Evolutionary conservation across 2,113 vertebrate genomes (phyloP).

Genomic region (Daboia siamensis): DNA sequence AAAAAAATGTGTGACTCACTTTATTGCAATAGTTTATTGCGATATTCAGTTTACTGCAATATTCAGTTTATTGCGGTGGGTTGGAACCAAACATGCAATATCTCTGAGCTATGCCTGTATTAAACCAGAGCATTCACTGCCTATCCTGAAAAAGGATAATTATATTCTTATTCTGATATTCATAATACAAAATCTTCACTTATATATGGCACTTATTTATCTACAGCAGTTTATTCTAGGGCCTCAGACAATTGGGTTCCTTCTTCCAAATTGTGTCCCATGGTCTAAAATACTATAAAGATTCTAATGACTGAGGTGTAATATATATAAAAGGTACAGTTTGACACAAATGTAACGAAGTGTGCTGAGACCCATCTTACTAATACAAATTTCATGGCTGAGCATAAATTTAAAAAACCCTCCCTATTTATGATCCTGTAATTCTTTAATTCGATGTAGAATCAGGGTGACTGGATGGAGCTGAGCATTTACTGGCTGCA

Average conservation of each 20-base stretch:
- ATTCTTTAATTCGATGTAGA: not conserved
- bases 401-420: not conserved
- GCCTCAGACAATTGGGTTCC: not conserved
- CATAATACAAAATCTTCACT: not conserved
- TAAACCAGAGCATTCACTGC: not conserved
- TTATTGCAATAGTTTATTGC: not conserved
- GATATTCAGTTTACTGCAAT: not conserved
- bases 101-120: not conserved
- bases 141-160: not conserved
- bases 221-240: not conserved
- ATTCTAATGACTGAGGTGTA: not conserved
- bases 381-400: not conserved
- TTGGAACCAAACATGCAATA: not conserved
- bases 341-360: not conserved
- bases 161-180: not conserved
- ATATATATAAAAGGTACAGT: not conserved
- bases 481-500: not conserved
- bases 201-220: not conserved
- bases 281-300: too few relatives aligned
- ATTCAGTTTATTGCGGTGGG: not conserved
- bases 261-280: not conserved
- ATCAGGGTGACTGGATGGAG: not conserved
- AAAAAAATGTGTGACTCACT: not conserved
- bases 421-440: not conserved
- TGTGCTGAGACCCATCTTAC: not conserved